phyloP scores from a whole-genome alignment of 2,113 vertebrate genomes.

The Paedocypris sp. region DNA sequence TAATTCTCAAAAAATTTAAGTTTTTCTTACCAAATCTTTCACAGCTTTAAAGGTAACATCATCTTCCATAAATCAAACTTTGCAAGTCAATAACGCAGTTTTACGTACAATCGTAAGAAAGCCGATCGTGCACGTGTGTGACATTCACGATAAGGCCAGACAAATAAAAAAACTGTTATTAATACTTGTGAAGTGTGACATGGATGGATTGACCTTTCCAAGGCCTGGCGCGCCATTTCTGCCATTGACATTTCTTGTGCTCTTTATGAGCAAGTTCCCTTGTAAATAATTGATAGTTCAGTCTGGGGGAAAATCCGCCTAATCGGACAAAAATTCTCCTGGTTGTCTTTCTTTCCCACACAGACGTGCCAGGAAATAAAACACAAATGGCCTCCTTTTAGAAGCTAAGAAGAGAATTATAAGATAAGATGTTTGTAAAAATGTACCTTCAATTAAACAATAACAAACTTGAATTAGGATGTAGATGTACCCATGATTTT shows the following conservation, averaged over 20 bases:
- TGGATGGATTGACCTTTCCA: slow-evolving; percentile 51
- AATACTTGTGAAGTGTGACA: slow-evolving; percentile 31
- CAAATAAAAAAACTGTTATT: slow-evolving; percentile 30
- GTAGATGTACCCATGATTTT: too few species aligned
- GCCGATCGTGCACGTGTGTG: slow-evolving; percentile 3
- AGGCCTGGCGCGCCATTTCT: slow-evolving; percentile 41
- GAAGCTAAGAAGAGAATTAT: too few species aligned
- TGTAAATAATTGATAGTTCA: slow-evolving; percentile 33
- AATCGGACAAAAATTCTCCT: slow-evolving; percentile 14
- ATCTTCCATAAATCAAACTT: too few species aligned
- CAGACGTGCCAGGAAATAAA: background rate
- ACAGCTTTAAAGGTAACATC: too few species aligned
- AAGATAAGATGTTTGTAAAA: too few species aligned
- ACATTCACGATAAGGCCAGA: slow-evolving; percentile 1
- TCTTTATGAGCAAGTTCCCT: slow-evolving; percentile 24
- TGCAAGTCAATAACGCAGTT: too few species aligned
- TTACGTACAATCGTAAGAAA: too few species aligned
- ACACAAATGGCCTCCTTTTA: too few species aligned
- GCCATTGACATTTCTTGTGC: slow-evolving; percentile 52
- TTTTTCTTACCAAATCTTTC: too few species aligned
- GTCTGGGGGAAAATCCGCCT: slow-evolving; percentile 12
- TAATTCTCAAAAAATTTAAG: too few species aligned
- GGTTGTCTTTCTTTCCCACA: background rate
- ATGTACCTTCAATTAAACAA: too few species aligned
- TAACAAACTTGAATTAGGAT: too few species aligned